Base-by-base conservation (phyloP, 2,888 invertebrate genomes). In the Strigamia maritima region DNA sequence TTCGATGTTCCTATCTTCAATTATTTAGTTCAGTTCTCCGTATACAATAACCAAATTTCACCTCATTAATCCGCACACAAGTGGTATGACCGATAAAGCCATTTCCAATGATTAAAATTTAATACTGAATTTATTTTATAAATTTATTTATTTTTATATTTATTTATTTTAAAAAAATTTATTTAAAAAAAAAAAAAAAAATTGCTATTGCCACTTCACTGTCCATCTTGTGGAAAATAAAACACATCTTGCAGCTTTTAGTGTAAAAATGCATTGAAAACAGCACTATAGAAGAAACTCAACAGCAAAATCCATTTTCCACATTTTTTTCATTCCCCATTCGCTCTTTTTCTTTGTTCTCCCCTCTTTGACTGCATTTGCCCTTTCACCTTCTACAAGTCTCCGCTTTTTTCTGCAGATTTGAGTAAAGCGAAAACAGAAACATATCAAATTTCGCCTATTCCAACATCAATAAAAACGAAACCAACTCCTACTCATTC, bases 321-420 rank as follows among this genome's bases (percentile, higher is more conserved):
- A 49, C 49, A 6, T 49, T 49, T 49, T 49, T 44, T 44, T 38
- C 38, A 14, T 44, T 16, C n/a, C n/a, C 49, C 49, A 16, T 19
- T n/a, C 49, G n/a, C 49, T 49, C 49, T 49, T 49, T 49, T 49
- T 49, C 19, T 49, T 49, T 49, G 49, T 49, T 49, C 49, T 49
- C 49, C 44, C 49, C n/a, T n/a, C 49, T 49, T 49, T 49, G 49
- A 49, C 49, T 49, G 49, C 49, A 49, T 49, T 49, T 49, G 49
- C n/a, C 49, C 49, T 49, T 19, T 49, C 49, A 49, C n/a, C 49
- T 49, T 49, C n/a, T 49, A 19, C 49, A 49, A 49, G 49, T 49
- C 49, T 6, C 49, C 14, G 49, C 49, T 49, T 49, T 49, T n/a
- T 49, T 49, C n/a, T 49, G 49, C 49, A 19, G n/a, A 49, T 49